phyloP scores from a whole-genome alignment of 2,113 vertebrate genomes.

The Hypocryptadius cinnamomeus region DNA sequence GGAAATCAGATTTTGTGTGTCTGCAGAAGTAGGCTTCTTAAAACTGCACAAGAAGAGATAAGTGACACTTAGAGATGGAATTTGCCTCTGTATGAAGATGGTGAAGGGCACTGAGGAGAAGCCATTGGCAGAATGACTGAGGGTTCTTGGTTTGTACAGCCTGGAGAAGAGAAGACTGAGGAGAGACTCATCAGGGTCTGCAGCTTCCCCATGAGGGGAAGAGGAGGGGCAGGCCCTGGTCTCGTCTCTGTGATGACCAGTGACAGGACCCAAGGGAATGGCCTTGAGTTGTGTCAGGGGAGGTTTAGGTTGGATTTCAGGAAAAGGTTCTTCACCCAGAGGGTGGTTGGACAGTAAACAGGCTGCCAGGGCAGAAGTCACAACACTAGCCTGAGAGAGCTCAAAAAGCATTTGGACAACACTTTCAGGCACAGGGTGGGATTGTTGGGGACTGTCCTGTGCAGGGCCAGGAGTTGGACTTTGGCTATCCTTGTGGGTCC shows the following conservation, averaged over 20 bases:
- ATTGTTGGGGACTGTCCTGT: background rate
- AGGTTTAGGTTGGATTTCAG: background rate
- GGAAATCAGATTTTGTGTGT: background rate
- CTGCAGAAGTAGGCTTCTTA: background rate
- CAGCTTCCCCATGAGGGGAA: background rate
- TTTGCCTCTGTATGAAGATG: background rate
- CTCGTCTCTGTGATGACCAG: background rate
- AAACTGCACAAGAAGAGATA: background rate
- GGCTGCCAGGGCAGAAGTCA: background rate
- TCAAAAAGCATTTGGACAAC: background rate
- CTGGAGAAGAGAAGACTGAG: background rate
- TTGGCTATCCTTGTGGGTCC: background rate
- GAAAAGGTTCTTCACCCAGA: background rate
- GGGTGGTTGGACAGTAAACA: rapidly evolving
- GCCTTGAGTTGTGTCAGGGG: background rate
- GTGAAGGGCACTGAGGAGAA: background rate
- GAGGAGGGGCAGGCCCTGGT: background rate
- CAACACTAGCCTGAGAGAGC: background rate
- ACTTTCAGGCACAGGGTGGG: background rate
- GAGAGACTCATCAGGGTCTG: background rate
- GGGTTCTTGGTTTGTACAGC: background rate
- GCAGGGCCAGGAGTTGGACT: background rate
- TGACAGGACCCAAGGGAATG: background rate
- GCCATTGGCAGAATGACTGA: background rate
- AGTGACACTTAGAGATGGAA: background rate